Evolutionary conservation across 2,113 vertebrate species (phyloP).

Genomic region (Conger conger): DNA sequence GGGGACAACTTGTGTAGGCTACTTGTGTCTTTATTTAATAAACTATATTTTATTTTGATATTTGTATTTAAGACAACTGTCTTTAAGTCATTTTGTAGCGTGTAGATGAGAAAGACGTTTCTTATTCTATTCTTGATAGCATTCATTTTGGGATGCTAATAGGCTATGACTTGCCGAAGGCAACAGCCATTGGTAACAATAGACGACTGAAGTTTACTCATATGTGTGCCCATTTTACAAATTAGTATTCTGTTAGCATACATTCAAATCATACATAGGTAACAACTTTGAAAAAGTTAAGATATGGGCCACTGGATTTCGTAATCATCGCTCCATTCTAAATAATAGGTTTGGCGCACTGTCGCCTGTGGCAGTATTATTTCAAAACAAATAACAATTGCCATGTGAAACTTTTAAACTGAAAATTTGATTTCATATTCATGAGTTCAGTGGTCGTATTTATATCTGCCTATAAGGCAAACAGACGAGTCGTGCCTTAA

Average conservation of each 20-base stretch:
- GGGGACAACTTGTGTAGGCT: not conserved
- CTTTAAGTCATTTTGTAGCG: not conserved
- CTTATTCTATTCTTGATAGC: not conserved
- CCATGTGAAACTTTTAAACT: not conserved
- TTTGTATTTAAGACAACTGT: too few relatives aligned
- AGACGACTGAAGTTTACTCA: not conserved
- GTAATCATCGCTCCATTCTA: not conserved
- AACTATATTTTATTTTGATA: too few relatives aligned
- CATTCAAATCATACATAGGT: not conserved
- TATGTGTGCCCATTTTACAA: not conserved
- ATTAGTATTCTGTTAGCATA: not conserved
- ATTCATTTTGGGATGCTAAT: too few relatives aligned
- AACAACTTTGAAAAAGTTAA: not conserved
- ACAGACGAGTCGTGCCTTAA: not conserved
- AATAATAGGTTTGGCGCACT: not conserved
- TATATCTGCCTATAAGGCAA: not conserved
- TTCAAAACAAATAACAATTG: not conserved
- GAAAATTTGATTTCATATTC: not conserved
- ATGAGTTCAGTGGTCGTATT: not conserved
- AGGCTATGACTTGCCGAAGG: not conserved
- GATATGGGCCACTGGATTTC: not conserved
- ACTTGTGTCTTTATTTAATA: not conserved
- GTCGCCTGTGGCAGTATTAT: not conserved
- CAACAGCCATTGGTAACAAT: not conserved
- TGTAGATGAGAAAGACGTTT: not conserved